Evolutionary conservation across 1,140 invertebrate species (phyloP).

Genomic region (Phymastichus coffea): DNA sequence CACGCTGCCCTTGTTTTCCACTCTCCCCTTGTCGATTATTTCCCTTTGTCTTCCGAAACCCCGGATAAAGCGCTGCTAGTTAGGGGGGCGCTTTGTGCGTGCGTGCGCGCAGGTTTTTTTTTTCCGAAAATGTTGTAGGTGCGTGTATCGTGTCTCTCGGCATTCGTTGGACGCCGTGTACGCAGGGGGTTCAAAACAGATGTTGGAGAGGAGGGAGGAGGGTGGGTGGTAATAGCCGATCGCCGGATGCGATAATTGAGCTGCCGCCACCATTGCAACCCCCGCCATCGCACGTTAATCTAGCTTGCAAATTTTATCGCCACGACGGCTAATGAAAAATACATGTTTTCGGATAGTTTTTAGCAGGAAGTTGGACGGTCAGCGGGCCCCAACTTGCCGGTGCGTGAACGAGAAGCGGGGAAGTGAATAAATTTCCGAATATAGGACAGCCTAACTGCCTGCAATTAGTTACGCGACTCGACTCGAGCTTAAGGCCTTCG

Average conservation of each 20-base stretch:
- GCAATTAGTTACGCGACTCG: too few species aligned
- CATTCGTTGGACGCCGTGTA: too few species aligned
- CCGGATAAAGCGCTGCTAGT: neutral
- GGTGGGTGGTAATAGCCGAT: conserved; percentile 12
- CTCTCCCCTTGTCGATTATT: neutral
- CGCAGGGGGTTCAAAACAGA: conserved; percentile 16
- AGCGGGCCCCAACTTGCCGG: too few species aligned
- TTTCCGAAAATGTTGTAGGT: neutral
- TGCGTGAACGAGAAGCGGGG: too few species aligned
- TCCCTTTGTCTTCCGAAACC: conserved; percentile 6
- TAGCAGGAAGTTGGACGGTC: too few species aligned
- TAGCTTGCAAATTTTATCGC: neutral
- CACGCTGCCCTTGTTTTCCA: conserved; percentile 23
- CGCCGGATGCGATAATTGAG: conserved; percentile 25
- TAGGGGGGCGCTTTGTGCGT: conserved; percentile 1
- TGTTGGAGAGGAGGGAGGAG: too few species aligned
- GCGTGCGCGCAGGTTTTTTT: conserved; percentile 6
- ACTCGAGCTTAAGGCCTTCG: too few species aligned
- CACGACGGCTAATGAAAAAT: neutral
- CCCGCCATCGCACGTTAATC: neutral
- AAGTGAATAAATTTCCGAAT: too few species aligned
- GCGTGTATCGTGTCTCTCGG: too few species aligned
- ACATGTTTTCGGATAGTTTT: too few species aligned
- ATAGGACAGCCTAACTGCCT: too few species aligned
- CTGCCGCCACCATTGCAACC: neutral